A percentile compares a stretch with the other conserved stretches of the same genome.
Evolutionary conservation across 1,140 invertebrate species (phyloP).

Genomic region (Solen grandis): DNA sequence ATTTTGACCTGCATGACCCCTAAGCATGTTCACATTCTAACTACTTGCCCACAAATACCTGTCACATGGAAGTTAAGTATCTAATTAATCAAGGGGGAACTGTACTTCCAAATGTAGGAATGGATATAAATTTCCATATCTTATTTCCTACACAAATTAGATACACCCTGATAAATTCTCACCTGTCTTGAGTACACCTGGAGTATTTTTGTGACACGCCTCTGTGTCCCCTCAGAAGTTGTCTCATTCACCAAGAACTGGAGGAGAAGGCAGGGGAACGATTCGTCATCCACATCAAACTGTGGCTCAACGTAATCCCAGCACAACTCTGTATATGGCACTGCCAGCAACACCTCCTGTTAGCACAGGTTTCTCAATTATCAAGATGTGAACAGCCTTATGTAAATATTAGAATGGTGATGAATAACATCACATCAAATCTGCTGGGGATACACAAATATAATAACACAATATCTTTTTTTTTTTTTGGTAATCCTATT

Average conservation of each 20-base stretch:
- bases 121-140: too few relatives aligned
- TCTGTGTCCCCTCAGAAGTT: conserved; percentile 17
- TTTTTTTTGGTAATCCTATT: too few relatives aligned
- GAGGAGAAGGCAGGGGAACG: conserved; percentile 93
- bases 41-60: too few relatives aligned
- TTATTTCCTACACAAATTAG: too few relatives aligned
- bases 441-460: neutral
- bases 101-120: too few relatives aligned
- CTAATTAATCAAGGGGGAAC: too few relatives aligned
- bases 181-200: conserved; percentile 69
- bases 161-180: too few relatives aligned
- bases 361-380: conserved; percentile 25
- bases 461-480: too few relatives aligned
- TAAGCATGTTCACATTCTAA: too few relatives aligned
- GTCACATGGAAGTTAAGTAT: too few relatives aligned
- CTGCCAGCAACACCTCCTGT: conserved; percentile 86
- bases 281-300: conserved; percentile 91
- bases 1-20: too few relatives aligned
- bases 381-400: neutral
- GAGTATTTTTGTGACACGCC: conserved; percentile 66
- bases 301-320: conserved; percentile 94
- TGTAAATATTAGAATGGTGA: neutral
- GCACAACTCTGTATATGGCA: conserved; percentile 92
- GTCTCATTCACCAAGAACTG: conserved; percentile 87
- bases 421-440: neutral